Evolutionary conservation across 2,113 vertebrate species (phyloP).

Genomic region (Atrichornis clamosus): DNA sequence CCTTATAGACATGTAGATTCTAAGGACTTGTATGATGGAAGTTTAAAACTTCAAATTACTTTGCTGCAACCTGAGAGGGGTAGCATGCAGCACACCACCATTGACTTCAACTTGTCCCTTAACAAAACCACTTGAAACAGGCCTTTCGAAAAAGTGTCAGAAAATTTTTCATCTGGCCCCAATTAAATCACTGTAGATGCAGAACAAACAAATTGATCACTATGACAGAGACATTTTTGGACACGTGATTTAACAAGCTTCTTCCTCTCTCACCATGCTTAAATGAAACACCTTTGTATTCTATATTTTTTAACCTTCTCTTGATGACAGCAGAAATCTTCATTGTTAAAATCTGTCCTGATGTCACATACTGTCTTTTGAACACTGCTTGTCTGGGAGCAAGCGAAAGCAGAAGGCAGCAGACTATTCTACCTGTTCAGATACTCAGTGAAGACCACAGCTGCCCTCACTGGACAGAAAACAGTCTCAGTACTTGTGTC

Average conservation of each 20-base stretch:
- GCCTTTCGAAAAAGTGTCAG: not conserved
- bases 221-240: not conserved
- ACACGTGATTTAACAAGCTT: not conserved
- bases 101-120: not conserved
- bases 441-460: not conserved
- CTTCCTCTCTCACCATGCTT: not conserved
- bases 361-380: not conserved
- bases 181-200: not conserved
- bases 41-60: not conserved
- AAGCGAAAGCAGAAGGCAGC: not conserved
- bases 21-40: not conserved
- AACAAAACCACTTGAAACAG: not conserved
- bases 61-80: not conserved
- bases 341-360: not conserved
- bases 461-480: not conserved
- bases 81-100: not conserved
- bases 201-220: not conserved
- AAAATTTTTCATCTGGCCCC: not conserved
- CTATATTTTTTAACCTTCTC: not conserved
- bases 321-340: not conserved
- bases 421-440: not conserved
- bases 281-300: not conserved
- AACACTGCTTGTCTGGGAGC: not conserved
- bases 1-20: not conserved
- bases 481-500: not conserved